Evolutionary conservation across 2,113 vertebrate species (phyloP), one percentile per base, ranked within the genome.

Genomic region (Aptenodytes forsteri): DNA sequence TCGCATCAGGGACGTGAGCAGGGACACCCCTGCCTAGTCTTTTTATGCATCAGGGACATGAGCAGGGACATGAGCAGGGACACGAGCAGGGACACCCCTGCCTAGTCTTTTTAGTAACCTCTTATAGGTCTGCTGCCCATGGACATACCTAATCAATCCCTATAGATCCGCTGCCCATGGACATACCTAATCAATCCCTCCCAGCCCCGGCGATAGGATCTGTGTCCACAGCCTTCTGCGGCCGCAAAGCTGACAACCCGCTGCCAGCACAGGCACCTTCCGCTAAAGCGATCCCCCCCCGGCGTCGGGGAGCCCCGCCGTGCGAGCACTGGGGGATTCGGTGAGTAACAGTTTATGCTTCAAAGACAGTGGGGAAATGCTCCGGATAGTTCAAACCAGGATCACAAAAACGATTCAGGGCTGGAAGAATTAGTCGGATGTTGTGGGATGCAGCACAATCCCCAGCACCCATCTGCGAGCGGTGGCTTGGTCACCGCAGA

Each of bases 221-320:
- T 11, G 30, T 8, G 27, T 29, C 50, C 2, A 0, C 79, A 75
- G 27, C 7, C 46, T 61, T 34, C 40, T 17, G 47, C 1, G 6
- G 21, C 49, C 1, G 1, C 67, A 7, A 47, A 67, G 46, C 44
- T 9, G 22, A 22, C 36, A 52, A 12, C 21, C 36, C 6, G 1
- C 61, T 36, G 70, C 47, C 23, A 12, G 29, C 67, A 50, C 7
- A 0, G 56, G 21, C 52, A 27, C 87, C 25, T 38, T 5, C 38
- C 9, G 9, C 7, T 12, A 11, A 9, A 77, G 44, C 0, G 0
- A 42, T 59, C 64, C 77, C 29, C 46, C 40, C 25, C 36, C 0
- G 0, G 87, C 36, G 3, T 0, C 0, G 0, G 46, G 38, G 32
- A 87, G 46, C 67, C 30, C 40, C 2, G 1, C 19, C 0, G 0